Evolutionary conservation across 1,140 invertebrate genomes (phyloP), one percentile per base, ranked within the genome.

Genomic region (Mylabris phalerata): DNA sequence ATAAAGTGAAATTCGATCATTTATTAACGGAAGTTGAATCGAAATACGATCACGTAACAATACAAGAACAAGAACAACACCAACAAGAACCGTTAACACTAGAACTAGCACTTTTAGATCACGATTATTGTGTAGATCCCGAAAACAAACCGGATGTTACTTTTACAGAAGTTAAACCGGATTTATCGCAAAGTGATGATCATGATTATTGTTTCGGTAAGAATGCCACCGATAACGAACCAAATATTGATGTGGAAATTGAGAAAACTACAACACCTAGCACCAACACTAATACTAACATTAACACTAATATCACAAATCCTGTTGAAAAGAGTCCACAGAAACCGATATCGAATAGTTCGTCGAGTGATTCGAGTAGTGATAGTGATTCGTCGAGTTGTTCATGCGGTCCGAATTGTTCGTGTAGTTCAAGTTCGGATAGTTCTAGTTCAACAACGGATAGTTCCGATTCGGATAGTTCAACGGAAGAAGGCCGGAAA

Each of bases 361-460:
- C 64, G 1, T 83, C 83, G 1, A 86, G 82, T 62, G 85, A 84
- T 59, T 87, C 85, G 5, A 88, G 86, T 26, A 87, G 84, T 69
- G 86, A 87, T 58, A 84, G 80, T 63, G 86, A 86, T 66, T 87
- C 86, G 2, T 83, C 81, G 55, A 87, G 84, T 70, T 90, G 89
- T 63, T 85, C 84, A 0, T 90, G 88, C 69, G 87, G 86, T 4
- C 83, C 83, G 3, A 87, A 90, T 73, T 91, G 89, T 66, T 90
- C 87, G 60, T 87, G 83, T 40, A 85, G 82, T 46, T 84, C 84
- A 9, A 78, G 75, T 65, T 77, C 76, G 0, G 76, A 75, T 38
- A 78, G 77, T 61, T 81, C 79, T 6, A 79, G 78, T 43, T 84
- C 82, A 63, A 84, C 82, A 11, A 85, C 83, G 5, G 84, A 84